phyloP scores from a whole-genome alignment of 2,797 vertebrate genomes.

The Pampus argenteus region DNA sequence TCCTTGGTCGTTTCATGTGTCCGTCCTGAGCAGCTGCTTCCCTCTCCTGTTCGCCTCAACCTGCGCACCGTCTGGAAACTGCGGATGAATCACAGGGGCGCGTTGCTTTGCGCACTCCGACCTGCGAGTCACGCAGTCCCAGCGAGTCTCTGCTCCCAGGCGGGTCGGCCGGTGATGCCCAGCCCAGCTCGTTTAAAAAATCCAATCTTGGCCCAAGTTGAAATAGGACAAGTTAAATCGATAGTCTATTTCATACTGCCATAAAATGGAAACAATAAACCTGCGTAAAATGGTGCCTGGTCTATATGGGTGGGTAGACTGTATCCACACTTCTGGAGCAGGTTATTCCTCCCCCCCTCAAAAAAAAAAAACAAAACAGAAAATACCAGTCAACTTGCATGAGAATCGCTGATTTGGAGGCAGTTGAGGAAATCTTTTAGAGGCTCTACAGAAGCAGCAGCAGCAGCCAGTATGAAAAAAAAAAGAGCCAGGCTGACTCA shows the following conservation, averaged over 20 bases:
- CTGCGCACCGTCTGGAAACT: conserved; percentile 76
- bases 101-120: conserved; percentile 66
- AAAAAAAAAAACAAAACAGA: conserved; percentile 29
- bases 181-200: conserved; percentile 62
- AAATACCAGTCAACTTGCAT: conserved; percentile 40
- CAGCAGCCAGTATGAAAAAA: conserved; percentile 22
- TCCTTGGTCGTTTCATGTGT: conserved; percentile 46
- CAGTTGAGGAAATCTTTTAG: conserved; percentile 34
- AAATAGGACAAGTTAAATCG: conserved; percentile 74
- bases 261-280: conserved; percentile 76
- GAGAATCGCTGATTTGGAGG: conserved; percentile 37
- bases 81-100: conserved; percentile 73
- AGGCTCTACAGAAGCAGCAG: conserved; percentile 29
- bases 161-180: conserved; percentile 41
- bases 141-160: conserved; percentile 54
- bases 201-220: conserved; percentile 77
- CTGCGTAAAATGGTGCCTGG: conserved; percentile 68
- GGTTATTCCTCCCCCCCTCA: conserved; percentile 48
- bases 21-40: conserved; percentile 53
- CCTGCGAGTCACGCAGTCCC: conserved; percentile 45
- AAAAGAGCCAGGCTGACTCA: conserved; percentile 48
- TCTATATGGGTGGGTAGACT: conserved; percentile 41
- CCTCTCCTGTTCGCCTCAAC: conserved; percentile 67
- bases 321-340: conserved; percentile 55
- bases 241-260: conserved; percentile 74